Conservation (phyloP, 2,888 invertebrate species). For the Agonopterix arenella region DNA sequence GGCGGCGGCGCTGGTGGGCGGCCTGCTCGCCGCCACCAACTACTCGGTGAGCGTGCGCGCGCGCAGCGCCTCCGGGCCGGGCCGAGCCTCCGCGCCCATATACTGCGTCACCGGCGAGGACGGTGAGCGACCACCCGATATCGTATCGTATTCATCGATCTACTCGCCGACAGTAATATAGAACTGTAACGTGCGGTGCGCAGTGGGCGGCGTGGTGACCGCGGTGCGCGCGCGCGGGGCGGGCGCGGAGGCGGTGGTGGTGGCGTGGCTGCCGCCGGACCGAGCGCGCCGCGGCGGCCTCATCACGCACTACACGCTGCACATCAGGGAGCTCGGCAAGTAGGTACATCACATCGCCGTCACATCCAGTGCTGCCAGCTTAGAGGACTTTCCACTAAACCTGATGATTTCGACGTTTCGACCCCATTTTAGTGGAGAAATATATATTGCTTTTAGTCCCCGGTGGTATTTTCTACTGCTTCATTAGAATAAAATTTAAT, state of each 20-base stretch:
- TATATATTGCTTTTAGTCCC: no score
- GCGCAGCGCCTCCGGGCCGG: slow-evolving; percentile 91
- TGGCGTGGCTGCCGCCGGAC: slow-evolving; percentile 75
- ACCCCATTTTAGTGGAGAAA: no score
- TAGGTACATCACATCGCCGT: slow-evolving; percentile 30
- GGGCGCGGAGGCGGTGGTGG: slow-evolving; percentile 81
- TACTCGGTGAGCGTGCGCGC: slow-evolving; percentile 88
- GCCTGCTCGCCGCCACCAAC: slow-evolving; percentile 86
- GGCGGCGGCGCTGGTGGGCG: slow-evolving; percentile 84
- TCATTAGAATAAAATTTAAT: no score
- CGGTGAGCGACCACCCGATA: not conserved
- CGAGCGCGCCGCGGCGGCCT: slow-evolving; percentile 80
- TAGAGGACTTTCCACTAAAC: no score
- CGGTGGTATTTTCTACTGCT: no score
- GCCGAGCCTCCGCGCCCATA: slow-evolving; percentile 82
- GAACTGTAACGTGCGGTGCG: no score
- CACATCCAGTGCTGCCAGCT: no score
- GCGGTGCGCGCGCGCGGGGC: slow-evolving; percentile 53
- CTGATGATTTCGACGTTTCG: no score
- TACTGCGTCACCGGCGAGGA: slow-evolving; percentile 78
- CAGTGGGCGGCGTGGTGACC: not conserved
- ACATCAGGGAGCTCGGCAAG: slow-evolving; percentile 81
- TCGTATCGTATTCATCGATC: not conserved
- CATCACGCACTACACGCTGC: slow-evolving; percentile 82
- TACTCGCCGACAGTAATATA: not conserved